Evolutionary conservation across 53 echinoderm and acorn worm genomes (phyloP), one percentile per base, ranked within the genome.

Genomic region (Paracentrotus lividus): DNA sequence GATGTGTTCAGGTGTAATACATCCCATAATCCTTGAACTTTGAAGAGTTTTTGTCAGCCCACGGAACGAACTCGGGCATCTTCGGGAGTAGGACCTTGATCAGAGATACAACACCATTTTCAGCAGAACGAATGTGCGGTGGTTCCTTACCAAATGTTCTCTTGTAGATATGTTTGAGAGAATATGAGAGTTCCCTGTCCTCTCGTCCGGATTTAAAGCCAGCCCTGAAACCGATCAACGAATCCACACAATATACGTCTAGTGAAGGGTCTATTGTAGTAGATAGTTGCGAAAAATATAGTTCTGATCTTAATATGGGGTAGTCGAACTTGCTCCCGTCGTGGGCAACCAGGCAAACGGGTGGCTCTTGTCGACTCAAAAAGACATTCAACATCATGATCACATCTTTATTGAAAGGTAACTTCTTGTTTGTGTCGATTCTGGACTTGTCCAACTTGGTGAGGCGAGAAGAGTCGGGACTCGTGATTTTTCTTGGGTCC

Each of bases 271-370:
- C 33, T 26, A 33, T 57, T 13, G 36, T 34, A 38, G 54, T 42
- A n/a, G n/a, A n/a, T 1, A 92, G 56, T 15, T 59, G 29, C 29
- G 42, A 32, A n/a, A n/a, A n/a, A n/a, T n/a, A n/a, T 43, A 96
- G 65, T 55, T 97, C 95, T 16, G 90, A 51, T 33, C 78, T 85
- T 26, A 97, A 64, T 34, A 95, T 36, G 1, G 89, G 86, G 40
- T 96, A 97, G 87, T 97, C 96, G 59, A 95, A 97, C 16, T 42
- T 44, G 31, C 72, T 38, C 4, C 97, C 98, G 76, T 95, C 89
- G 92, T 97, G 97, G 3, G 96, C 97, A 24, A 96, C 67, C 27
- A 98, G 24, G 84, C 98, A 96, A 29, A 96, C 90, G 4, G 98
- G 98, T 64, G 49, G 47, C 20, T 92, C 90, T 66, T 97, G 98